A percentile compares a stretch with the other conserved stretches of the same genome.
Evolutionary conservation across 2,888 invertebrate genomes (phyloP).

Genomic region (Helobdella robusta): DNA sequence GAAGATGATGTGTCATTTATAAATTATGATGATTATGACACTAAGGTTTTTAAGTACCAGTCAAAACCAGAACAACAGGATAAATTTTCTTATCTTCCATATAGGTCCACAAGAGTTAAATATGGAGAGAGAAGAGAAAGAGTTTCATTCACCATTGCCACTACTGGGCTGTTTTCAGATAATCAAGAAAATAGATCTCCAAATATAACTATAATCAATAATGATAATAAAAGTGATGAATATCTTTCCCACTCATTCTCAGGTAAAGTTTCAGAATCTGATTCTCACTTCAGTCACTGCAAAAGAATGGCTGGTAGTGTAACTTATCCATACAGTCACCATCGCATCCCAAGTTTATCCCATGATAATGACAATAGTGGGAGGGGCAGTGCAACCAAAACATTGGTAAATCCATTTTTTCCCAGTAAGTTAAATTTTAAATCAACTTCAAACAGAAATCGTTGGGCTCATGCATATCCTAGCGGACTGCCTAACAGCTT

Average conservation of each 20-base stretch:
- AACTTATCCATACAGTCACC: slow-evolving; percentile 17
- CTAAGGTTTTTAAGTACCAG: slow-evolving; percentile 22
- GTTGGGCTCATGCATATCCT: slow-evolving; percentile 98
- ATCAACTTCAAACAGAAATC: slow-evolving; percentile 74
- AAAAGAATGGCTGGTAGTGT: slow-evolving; percentile 24
- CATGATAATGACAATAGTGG: too few relatives aligned
- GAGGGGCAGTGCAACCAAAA: slow-evolving; percentile 32
- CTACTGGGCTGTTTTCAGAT: slow-evolving; percentile 10
- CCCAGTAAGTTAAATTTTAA: slow-evolving; percentile 94
- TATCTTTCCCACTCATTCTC: slow-evolving; percentile 20
- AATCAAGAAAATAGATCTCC: background rate
- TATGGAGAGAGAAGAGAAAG: slow-evolving; percentile 19
- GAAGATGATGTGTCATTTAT: slow-evolving; percentile 39
- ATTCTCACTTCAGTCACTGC: slow-evolving; percentile 2
- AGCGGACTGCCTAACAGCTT: slow-evolving; percentile 30
- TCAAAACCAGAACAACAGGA: slow-evolving; percentile 4
- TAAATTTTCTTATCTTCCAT: slow-evolving; percentile 16
- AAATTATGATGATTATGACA: slow-evolving; percentile 60
- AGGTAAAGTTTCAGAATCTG: slow-evolving; percentile 8
- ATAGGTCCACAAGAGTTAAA: background rate
- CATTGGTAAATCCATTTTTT: slow-evolving; percentile 87
- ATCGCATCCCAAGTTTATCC: background rate
- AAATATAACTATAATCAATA: background rate
- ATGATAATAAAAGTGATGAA: background rate
- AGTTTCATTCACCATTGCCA: slow-evolving; percentile 6